Evolutionary conservation across 2,888 invertebrate genomes (phyloP).

Genomic region (Encarsia formosa): DNA sequence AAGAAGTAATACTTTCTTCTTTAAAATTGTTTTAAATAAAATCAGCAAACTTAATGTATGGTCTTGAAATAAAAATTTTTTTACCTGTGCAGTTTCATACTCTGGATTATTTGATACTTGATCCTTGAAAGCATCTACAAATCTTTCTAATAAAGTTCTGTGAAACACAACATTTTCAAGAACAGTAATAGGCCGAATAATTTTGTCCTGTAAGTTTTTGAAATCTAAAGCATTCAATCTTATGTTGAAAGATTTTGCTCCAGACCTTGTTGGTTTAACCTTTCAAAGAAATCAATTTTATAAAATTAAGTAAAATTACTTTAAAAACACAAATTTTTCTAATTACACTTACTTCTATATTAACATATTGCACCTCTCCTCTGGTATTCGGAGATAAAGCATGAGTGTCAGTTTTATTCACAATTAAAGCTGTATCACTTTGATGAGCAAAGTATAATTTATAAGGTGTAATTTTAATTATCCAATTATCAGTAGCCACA

Average conservation of each 20-base stretch:
- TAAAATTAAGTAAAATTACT: not conserved
- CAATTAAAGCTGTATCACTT: constrained; percentile 69
- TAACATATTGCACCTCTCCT: constrained; percentile 73
- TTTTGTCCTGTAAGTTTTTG: constrained; percentile 69
- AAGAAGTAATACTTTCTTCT: not conserved
- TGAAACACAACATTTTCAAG: constrained; percentile 69
- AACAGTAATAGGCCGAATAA: constrained; percentile 65
- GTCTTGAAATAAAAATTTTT: too few relatives aligned
- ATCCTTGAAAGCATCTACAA: constrained; percentile 77
- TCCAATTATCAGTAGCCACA: constrained; percentile 81
- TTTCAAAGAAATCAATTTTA: constrained; percentile 22
- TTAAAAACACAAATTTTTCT: not conserved
- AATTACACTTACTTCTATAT: constrained; percentile 59
- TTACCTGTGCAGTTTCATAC: constrained; percentile 58
- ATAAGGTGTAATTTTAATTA: constrained; percentile 77
- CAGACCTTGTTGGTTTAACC: constrained; percentile 63
- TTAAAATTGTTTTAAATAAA: constrained; percentile 3
- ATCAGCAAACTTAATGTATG: too few relatives aligned
- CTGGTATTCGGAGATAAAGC: constrained; percentile 64
- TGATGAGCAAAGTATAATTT: constrained; percentile 73
- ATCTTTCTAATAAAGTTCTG: constrained; percentile 76
- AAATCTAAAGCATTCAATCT: constrained; percentile 76
- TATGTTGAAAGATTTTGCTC: constrained; percentile 62
- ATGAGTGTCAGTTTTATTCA: constrained; percentile 72
- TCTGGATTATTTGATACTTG: constrained; percentile 68